phyloP scores from a whole-genome alignment of 2,113 vertebrate species.

The Solea solea region DNA sequence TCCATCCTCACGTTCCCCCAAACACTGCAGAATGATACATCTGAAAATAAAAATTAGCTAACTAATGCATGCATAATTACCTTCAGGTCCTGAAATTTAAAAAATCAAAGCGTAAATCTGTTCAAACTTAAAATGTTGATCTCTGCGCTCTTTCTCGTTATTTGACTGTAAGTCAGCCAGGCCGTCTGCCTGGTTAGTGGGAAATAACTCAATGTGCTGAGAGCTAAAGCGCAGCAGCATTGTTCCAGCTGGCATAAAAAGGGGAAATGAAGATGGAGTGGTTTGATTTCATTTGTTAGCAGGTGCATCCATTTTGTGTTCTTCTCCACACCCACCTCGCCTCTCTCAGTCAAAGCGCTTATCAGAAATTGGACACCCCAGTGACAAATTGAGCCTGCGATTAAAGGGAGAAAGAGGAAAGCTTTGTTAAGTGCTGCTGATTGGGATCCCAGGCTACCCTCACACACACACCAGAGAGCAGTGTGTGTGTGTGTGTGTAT shows the following conservation, averaged over 20 bases:
- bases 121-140: conserved; percentile 26
- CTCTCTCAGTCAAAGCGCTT: conserved; percentile 76
- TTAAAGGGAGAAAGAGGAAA: conserved; percentile 77
- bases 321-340: conserved; percentile 62
- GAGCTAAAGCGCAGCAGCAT: conserved; percentile 68
- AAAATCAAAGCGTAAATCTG: not conserved
- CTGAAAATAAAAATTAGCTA: not conserved
- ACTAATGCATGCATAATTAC: conserved; percentile 2
- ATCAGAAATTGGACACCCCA: conserved; percentile 82
- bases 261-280: conserved; percentile 75
- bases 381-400: conserved; percentile 81
- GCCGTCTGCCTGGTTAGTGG: conserved; percentile 45
- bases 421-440: conserved; percentile 80
- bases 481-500: conserved; percentile 12
- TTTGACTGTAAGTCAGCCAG: conserved; percentile 41
- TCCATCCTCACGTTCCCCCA: not conserved
- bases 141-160: conserved; percentile 17
- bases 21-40: not conserved
- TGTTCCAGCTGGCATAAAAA: conserved; percentile 73
- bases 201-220: conserved; percentile 64
- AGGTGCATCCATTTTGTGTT: conserved; percentile 84
- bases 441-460: conserved; percentile 72
- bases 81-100: conserved; percentile 1
- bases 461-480: conserved; percentile 46
- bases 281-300: conserved; percentile 83